Conservation (phyloP, 2,113 vertebrate species). For the Aspiorhynchus laticeps region DNA sequence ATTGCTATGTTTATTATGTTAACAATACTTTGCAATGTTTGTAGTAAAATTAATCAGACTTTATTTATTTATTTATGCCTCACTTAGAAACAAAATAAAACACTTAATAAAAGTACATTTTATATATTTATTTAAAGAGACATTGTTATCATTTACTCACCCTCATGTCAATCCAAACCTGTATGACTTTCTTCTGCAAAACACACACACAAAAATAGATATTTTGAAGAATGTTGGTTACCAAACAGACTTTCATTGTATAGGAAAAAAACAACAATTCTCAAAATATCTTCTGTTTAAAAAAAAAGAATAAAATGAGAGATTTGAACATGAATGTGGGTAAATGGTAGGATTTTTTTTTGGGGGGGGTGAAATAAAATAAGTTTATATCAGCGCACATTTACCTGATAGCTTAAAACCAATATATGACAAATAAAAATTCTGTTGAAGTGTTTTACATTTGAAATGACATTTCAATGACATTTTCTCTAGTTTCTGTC, state of each 20-base stretch:
- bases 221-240: not conserved
- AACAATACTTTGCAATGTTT: not conserved
- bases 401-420: not conserved
- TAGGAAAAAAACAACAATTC: not conserved
- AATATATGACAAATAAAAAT: no score
- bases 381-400: not conserved
- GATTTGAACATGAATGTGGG: not conserved
- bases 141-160: no score
- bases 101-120: not conserved
- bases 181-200: not conserved
- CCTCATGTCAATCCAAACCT: not conserved
- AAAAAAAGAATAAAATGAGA: no score
- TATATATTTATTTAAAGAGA: not conserved
- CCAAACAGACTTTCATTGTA: not conserved
- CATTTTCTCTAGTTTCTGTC: not conserved
- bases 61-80: not conserved
- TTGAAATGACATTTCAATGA: not conserved
- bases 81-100: not conserved
- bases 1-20: not conserved
- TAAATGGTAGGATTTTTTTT: not conserved
- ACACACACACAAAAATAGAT: not conserved
- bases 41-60: not conserved
- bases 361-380: not conserved
- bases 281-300: not conserved
- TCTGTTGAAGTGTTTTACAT: not conserved